A percentile compares a stretch with the other conserved stretches of the same genome.
Conservation (phyloP, 2,797 vertebrate species). For the Toxotes lorentzi region DNA sequence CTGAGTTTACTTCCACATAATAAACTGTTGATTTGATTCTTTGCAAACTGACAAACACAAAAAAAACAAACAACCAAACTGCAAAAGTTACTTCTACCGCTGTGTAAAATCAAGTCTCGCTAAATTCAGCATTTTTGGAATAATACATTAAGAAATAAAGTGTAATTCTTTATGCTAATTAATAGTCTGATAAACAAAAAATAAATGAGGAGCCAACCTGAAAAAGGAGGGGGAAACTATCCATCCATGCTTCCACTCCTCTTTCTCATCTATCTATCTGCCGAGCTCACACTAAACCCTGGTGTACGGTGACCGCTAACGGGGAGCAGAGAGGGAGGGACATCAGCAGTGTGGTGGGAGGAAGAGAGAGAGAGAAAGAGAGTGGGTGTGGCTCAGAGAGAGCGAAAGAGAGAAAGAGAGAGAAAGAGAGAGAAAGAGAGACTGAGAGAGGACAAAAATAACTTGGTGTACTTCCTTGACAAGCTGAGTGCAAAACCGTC, state of each 20-base stretch:
- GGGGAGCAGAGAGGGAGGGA: slow-evolving; percentile 15
- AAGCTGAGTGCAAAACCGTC: slow-evolving; percentile 32
- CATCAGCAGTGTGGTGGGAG: slow-evolving; percentile 9
- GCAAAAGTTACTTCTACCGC: not conserved
- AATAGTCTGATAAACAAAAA: not conserved
- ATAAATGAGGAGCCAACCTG: slow-evolving; percentile 70
- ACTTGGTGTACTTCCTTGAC: slow-evolving; percentile 56
- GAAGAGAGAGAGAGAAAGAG: slow-evolving; percentile 24
- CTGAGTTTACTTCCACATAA: not conserved
- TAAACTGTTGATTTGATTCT: not conserved
- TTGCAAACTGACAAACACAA: not conserved
- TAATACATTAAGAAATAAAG: not conserved
- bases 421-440: slow-evolving; percentile 2
- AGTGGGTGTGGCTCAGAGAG: slow-evolving; percentile 33
- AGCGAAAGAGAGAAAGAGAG: slow-evolving; percentile 15
- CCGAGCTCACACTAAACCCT: slow-evolving; percentile 33
- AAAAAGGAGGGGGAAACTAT: slow-evolving; percentile 42
- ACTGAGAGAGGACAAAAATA: slow-evolving; percentile 64
- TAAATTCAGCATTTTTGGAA: not conserved
- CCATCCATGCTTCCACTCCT: slow-evolving; percentile 53
- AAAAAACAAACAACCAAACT: too few species aligned
- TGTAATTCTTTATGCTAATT: not conserved
- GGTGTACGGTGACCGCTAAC: not conserved
- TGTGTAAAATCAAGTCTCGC: not conserved
- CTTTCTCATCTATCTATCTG: slow-evolving; percentile 43